Evolutionary conservation across 2,113 vertebrate species (phyloP).

Genomic region (Ciconia maguari): DNA sequence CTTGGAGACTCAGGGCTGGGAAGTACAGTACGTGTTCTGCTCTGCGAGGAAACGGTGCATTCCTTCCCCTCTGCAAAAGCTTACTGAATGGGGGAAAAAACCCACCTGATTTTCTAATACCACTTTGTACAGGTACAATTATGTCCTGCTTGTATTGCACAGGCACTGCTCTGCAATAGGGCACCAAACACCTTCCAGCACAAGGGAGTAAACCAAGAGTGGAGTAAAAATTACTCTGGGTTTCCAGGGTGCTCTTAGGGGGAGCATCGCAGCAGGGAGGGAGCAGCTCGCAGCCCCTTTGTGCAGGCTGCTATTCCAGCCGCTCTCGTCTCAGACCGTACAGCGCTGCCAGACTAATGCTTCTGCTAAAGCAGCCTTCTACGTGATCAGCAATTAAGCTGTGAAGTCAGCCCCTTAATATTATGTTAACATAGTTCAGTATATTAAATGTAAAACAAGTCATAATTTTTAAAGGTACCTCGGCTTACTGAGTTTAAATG

Average conservation of each 20-base stretch:
- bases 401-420: constrained; percentile 68
- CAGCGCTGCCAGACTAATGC: neutral
- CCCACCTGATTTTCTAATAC: neutral
- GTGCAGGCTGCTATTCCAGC: constrained; percentile 36
- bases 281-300: neutral
- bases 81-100: neutral
- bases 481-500: constrained; percentile 43
- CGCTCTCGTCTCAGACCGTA: neutral
- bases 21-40: neutral
- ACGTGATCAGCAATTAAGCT: constrained; percentile 60
- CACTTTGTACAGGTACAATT: neutral
- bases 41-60: neutral
- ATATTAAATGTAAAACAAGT: constrained; percentile 67
- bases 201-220: neutral
- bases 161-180: neutral
- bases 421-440: constrained; percentile 69
- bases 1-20: neutral
- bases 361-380: constrained; percentile 33
- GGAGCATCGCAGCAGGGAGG: neutral
- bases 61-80: neutral
- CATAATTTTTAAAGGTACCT: constrained; percentile 46
- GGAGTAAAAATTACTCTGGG: neutral
- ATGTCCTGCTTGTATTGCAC: neutral
- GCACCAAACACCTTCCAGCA: neutral
- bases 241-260: neutral